These are phyloP conservation scores for Hydrotaea diabolus DNA, from an alignment of 2,888 invertebrate genomes.

Conservation along the genomic window DNA sequence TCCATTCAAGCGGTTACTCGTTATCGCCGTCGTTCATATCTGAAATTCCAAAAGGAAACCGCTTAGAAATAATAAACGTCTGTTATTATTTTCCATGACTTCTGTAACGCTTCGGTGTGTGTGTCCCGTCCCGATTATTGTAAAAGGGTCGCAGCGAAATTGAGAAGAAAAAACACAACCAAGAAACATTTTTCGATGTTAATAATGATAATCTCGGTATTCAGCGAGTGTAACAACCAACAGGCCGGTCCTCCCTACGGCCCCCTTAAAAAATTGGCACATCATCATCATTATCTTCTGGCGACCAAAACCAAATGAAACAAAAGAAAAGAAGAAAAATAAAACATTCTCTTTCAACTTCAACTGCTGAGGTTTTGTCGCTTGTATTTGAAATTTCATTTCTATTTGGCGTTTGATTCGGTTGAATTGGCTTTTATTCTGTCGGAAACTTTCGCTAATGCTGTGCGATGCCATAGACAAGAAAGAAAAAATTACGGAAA, in stretches of 20 bases:
- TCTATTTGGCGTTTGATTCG: constrained; percentile 1
- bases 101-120: neutral
- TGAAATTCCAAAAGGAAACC: neutral
- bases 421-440: neutral
- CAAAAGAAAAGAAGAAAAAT: neutral
- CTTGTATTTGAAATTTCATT: neutral
- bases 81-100: constrained; percentile 27
- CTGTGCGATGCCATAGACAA: constrained; percentile 1
- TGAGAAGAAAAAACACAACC: neutral
- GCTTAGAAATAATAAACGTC: neutral
- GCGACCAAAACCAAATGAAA: neutral
- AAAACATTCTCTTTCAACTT: constrained; percentile 7
- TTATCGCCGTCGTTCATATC: neutral
- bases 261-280: neutral
- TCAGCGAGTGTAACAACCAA: neutral
- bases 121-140: neutral
- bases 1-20: neutral
- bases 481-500: constrained; percentile 52
- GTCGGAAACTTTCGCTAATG: constrained; percentile 52
- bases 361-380: neutral
- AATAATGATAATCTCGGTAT: constrained; percentile 17
- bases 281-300: neutral
- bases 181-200: neutral
- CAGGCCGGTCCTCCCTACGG: neutral
- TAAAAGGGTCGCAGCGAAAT: neutral